Evolutionary conservation across 2,888 invertebrate genomes (phyloP), one percentile per base, ranked within the genome.

Genomic region (Barypeithes pellucidus): DNA sequence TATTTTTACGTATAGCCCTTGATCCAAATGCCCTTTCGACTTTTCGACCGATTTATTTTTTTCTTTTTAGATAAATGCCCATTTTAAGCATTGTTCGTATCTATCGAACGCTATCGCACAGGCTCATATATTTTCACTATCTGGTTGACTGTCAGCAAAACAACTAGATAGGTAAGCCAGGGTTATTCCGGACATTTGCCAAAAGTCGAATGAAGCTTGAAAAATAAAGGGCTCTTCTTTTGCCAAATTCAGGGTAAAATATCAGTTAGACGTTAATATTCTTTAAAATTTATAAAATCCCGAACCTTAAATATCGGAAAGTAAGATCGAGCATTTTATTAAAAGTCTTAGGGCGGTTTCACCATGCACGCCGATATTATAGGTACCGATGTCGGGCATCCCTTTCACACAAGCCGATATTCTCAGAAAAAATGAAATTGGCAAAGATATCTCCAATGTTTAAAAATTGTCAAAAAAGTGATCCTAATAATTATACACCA

Each of bases 171-270:
- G 62, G 62, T 62, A 45, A 62, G 43, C 45, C 45, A 3, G 45
- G 62, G 45, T 43, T 62, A 45, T 45, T 62, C 45, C 43, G 43
- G 22, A 43, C 24, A 62, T 62, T 62, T 62, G 45, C 62, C 62
- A 62, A 62, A 62, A 62, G 62, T 45, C 62, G 45, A 29, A 62
- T 62, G 62, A 62, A 45, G 62, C 62, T 24, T 45, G 45, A 62
- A 62, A 62, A 62, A 62, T 62, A 54, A 54, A 43, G 43, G 45
- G 43, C 43, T 16, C 9, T n/a, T 41, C 20, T 60, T 60, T 43
- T 60, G 60, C 60, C 43, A 60, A 60, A 60, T 60, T 60, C 16
- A 24, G 41, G n/a, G 39, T 60, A 41, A 20, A 43, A 60, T 60
- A 41, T 39, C 22, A 1, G 52, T 33, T 14, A n/a, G 4, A 52